Evolutionary conservation across 2,797 vertebrate genomes (phyloP), one percentile per base, ranked within the genome.

Genomic region (Manis javanica): DNA sequence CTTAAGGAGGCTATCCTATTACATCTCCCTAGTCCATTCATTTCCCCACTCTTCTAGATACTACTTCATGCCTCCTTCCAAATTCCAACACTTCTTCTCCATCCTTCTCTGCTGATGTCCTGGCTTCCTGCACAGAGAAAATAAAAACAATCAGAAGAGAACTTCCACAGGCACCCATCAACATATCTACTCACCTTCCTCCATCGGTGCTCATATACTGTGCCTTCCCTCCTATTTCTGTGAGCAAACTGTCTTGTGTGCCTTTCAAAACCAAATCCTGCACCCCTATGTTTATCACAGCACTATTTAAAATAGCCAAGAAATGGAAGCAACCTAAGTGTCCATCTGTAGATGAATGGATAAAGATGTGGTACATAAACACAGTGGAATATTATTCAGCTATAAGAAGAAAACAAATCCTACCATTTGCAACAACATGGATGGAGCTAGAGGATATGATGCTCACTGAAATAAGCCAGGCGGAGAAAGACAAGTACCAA

Each of bases 111-210:
- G 29, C 29, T 85, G 81, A 90, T 87, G 57, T n/a, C 72, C 53
- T 88, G 69, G 68, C 63, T 74, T 57, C 49, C 68, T 86, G 83
- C 63, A 21, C 68, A 59, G 90, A 78, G 72, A 72, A 93, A 74
- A 94, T 37, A 92, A 69, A 96, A 90, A 51, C 57, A 34, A 39
- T 71, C 75, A 85, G 92, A 85, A 61, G 39, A 82, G 68, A 75
- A 57, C 14, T 29, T 75, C 72, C 72, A 74, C 26, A 46, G 53
- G 46, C 42, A 71, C 23, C 71, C 87, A 83, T 61, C 84, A 87
- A 61, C 84, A 74, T 51, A 68, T 63, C 79, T 92, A 55, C 42
- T 72, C 59, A 61, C 84, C 53, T 68, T 57, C 82, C 66, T 81
- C 79, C 84, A 69, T 89, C 61, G 83, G 87, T 87, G 82, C 68